Evolutionary conservation across 2,113 vertebrate species (phyloP).

Genomic region (Cinclus cinclus): DNA sequence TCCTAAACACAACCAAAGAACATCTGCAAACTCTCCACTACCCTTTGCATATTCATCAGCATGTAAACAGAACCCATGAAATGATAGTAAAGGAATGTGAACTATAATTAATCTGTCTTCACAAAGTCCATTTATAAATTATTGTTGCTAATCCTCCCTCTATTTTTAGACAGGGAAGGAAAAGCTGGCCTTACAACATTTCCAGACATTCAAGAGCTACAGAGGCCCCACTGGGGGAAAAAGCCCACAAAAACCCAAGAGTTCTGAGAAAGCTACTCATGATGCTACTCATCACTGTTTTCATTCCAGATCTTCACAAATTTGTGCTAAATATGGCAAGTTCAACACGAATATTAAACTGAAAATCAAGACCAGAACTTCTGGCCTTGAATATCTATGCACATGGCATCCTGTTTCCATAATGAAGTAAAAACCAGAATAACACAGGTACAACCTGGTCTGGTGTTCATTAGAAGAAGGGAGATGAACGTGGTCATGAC

Average conservation of each 20-base stretch:
- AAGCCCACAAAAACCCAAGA: not conserved
- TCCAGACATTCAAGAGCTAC: not conserved
- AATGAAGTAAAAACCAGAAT: not conserved
- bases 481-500: not conserved
- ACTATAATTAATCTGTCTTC: not conserved
- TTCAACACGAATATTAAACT: not conserved
- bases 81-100: not conserved
- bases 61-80: not conserved
- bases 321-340: not conserved
- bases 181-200: not conserved
- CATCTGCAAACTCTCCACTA: not conserved
- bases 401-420: not conserved
- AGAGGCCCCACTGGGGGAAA: fast-evolving
- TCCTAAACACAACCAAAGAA: not conserved
- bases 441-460: fast-evolving
- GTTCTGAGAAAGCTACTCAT: not conserved
- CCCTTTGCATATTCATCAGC: not conserved
- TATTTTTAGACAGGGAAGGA: not conserved
- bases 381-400: not conserved
- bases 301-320: not conserved
- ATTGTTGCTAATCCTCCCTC: not conserved
- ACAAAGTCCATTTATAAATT: not conserved
- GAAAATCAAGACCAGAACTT: not conserved
- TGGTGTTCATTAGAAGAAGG: not conserved
- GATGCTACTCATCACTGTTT: not conserved